A percentile compares a stretch with the other conserved stretches of the same genome.
Evolutionary conservation across 2,797 vertebrate genomes (phyloP).

Genomic region (Rhynchotus rufescens): DNA sequence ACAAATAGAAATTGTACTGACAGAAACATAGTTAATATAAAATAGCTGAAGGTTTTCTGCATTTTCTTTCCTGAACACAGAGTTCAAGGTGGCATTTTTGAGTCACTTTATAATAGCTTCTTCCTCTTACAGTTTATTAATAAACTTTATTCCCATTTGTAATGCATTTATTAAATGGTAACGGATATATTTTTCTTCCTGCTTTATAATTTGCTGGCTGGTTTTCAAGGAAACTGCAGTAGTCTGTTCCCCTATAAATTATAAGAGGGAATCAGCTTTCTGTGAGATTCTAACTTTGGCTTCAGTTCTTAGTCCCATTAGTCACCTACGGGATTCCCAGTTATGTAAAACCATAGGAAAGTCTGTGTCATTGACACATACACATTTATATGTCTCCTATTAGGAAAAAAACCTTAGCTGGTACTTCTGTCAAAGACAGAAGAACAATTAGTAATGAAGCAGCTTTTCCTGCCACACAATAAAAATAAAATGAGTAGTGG

Average conservation of each 20-base stretch:
- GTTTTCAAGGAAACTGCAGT: background rate
- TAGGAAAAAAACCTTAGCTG: background rate
- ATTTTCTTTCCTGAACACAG: background rate
- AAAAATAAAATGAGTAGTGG: background rate
- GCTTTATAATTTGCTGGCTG: background rate
- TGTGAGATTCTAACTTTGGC: background rate
- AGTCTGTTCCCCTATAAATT: background rate
- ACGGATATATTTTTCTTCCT: background rate
- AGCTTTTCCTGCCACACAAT: background rate
- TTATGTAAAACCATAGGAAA: background rate
- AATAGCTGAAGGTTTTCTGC: background rate
- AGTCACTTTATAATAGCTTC: background rate
- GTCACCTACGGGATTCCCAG: background rate
- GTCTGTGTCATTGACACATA: background rate
- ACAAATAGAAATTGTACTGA: background rate
- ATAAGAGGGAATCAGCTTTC: background rate
- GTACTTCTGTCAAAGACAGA: background rate
- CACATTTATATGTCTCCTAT: rapidly evolving
- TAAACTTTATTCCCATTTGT: background rate
- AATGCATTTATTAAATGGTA: background rate
- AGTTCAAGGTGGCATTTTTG: background rate
- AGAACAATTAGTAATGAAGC: background rate
- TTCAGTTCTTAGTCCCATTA: background rate
- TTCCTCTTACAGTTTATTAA: background rate
- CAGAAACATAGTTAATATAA: background rate